Conservation (phyloP, 2,888 invertebrate genomes). For the Halictus ligatus region DNA sequence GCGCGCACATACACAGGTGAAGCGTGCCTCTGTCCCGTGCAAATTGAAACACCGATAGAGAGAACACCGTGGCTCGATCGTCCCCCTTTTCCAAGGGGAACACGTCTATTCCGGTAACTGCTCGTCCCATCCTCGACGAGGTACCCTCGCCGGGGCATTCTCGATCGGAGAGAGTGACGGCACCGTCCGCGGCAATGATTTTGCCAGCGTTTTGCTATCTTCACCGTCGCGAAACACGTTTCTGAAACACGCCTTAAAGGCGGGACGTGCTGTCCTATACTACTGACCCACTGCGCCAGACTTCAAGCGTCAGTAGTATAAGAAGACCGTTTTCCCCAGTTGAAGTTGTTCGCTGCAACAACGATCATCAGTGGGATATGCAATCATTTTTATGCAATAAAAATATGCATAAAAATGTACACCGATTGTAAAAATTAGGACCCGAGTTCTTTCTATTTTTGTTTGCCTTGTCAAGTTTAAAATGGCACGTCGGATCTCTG, state of each 20-base stretch:
- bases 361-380: no score
- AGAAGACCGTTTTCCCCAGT: no score
- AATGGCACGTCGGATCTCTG: no score
- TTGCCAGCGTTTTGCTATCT: not conserved
- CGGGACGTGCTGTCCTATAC: no score
- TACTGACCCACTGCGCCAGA: not conserved
- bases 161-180: not conserved
- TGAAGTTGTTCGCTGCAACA: no score
- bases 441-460: no score
- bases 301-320: no score
- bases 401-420: no score
- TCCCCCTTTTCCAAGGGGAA: not conserved
- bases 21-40: constrained; percentile 2
- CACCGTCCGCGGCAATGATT: not conserved
- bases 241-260: not conserved
- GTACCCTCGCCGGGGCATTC: not conserved
- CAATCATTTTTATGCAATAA: no score
- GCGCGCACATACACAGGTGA: no score
- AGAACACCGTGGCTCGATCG: constrained; percentile 1
- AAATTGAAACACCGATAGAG: constrained; percentile 11
- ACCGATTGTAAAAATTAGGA: no score
- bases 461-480: no score
- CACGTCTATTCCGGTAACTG: constrained; percentile 19
- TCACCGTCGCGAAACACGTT: not conserved
- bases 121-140: not conserved